Percentiles rank a stretch among this genome's conserved stretches.
phyloP scores from a whole-genome alignment of 2,888 invertebrate species.

The Nephrotoma guestfalica region DNA sequence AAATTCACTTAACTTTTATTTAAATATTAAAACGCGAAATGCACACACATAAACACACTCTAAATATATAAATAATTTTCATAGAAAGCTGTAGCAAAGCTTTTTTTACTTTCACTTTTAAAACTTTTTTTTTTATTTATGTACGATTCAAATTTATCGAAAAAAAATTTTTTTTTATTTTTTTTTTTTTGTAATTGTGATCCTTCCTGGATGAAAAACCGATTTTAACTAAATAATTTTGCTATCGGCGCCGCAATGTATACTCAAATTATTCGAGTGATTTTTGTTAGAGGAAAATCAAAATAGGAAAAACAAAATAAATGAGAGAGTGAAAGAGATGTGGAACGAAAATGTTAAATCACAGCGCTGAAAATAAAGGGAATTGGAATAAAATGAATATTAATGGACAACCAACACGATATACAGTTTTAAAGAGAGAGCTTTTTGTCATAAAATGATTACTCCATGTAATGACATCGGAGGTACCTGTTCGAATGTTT shows the following conservation, averaged over 20 bases:
- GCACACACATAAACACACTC: not conserved
- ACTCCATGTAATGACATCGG: too few relatives aligned
- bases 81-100: not conserved
- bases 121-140: not conserved
- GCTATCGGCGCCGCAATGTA: not conserved
- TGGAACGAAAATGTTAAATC: too few relatives aligned
- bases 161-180: not conserved
- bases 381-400: too few relatives aligned
- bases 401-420: too few relatives aligned
- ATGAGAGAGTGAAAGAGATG: not conserved
- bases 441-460: too few relatives aligned
- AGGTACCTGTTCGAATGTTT: too few relatives aligned
- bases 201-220: not conserved
- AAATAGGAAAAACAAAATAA: not conserved
- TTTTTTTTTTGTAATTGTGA: not conserved
- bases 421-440: too few relatives aligned
- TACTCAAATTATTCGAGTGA: not conserved
- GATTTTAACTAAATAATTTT: not conserved
- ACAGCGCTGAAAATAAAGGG: too few relatives aligned
- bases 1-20: not conserved
- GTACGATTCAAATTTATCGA: not conserved
- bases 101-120: not conserved
- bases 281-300: not conserved
- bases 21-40: not conserved
- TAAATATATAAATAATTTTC: not conserved